Base-by-base conservation (phyloP, 2,888 invertebrate species). In the Chloroclystis v-ata region DNA sequence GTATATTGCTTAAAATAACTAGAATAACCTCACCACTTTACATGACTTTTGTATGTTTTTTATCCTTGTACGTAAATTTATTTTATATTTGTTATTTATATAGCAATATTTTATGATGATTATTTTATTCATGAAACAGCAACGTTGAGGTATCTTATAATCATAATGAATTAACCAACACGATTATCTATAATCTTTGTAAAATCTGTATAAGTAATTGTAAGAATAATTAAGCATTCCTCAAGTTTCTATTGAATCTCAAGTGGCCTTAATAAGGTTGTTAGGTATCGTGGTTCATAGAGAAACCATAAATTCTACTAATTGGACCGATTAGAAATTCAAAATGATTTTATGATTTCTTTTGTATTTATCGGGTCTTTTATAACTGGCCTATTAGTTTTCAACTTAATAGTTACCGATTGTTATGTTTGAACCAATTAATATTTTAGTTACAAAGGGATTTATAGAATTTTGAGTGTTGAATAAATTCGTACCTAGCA, bases 331-430 rank as follows among this genome's bases (percentile, higher is more conserved):
- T 84, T 85, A 83, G 77, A 82, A 77, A 78, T 65, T 77, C 77
- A 8, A 79, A 82, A 84, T 82, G 73, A 84, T 83, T 85, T 82
- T 82, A 83, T 72, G 80, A 79, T 82, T 85, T 82, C 84, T 84
- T 83, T 84, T 85, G 82, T 85, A 83, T 78, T 83, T 83, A 84
- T 83, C 80, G 83, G 63, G 66, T 70, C 70, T 74, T 81, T 83
- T 81, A 80, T 77, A 60, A 74, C 70, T 67, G 66, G 54, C 61
- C 76, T 77, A 78, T 80, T 82, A 81, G 75, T 80, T 82, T 73
- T 71, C 73, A 74, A 70, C 75, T 75, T 76, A 81, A 76, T 78
- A 72, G 79, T 79, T 76, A 67, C 82, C 81, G 80, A 83, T 82
- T 82, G 84, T 83, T 82, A 74, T 76, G 78, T 75, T 79, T 75